phyloP scores from a whole-genome alignment of 2,888 invertebrate species.

The Drosophila nr. fundita region DNA sequence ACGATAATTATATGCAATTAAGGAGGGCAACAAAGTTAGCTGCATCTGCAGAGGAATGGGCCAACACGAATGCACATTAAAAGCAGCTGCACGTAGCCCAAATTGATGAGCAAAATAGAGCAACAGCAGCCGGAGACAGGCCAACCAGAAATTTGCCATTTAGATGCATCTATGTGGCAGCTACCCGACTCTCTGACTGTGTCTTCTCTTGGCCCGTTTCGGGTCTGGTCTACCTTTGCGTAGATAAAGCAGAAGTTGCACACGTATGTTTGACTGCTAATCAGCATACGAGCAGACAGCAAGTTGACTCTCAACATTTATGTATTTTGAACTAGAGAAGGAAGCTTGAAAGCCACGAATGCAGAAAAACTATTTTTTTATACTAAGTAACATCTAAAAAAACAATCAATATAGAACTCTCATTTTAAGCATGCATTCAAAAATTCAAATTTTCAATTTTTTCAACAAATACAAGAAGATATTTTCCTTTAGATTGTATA shows the following conservation, averaged over 20 bases:
- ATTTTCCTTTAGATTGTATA: background rate
- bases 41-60: conserved; percentile 13
- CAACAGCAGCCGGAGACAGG: conserved; percentile 5
- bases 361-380: background rate
- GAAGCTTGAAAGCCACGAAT: background rate
- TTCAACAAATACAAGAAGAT: background rate
- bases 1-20: conserved; percentile 70
- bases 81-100: conserved; percentile 54
- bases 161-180: conserved; percentile 33
- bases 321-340: conserved; percentile 13
- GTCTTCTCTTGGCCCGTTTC: background rate
- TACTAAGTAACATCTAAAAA: background rate
- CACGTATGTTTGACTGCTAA: conserved; percentile 46
- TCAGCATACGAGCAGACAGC: conserved; percentile 37
- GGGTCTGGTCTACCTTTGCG: conserved; percentile 5
- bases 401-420: background rate
- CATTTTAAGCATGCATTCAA: background rate
- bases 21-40: conserved; percentile 50
- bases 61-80: conserved; percentile 44
- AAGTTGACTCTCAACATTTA: background rate
- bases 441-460: background rate
- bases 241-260: conserved; percentile 8
- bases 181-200: conserved; percentile 9
- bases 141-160: conserved; percentile 38
- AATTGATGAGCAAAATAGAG: conserved; percentile 46